Conservation (phyloP, 2,797 vertebrate genomes). For the Trachurus trachurus region DNA sequence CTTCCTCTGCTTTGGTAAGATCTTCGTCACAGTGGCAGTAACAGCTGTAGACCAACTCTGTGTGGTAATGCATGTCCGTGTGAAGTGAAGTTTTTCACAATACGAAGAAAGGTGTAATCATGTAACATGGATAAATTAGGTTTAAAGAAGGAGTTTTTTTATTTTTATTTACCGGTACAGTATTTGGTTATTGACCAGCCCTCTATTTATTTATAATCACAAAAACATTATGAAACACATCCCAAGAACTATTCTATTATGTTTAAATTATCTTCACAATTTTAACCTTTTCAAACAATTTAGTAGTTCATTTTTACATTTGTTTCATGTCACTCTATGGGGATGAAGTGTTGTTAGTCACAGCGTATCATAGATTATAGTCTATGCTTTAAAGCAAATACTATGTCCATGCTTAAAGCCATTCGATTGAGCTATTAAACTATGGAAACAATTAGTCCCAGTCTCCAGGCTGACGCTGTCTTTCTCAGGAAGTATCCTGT, state of each 20-base stretch:
- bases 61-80: background rate
- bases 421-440: too few species aligned
- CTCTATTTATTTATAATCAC: background rate
- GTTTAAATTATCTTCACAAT: background rate
- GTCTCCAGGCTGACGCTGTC: background rate
- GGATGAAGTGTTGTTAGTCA: background rate
- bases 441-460: background rate
- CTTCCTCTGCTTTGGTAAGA: slow-evolving; percentile 29
- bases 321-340: background rate
- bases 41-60: background rate
- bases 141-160: background rate
- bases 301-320: background rate
- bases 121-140: background rate
- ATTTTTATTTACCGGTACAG: background rate
- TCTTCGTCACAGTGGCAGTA: background rate
- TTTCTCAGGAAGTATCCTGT: background rate
- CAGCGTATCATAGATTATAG: background rate
- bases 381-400: too few species aligned
- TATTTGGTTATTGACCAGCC: too few species aligned
- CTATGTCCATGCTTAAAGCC: too few species aligned
- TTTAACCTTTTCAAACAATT: background rate
- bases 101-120: background rate
- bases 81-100: background rate
- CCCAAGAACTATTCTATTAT: background rate
- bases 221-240: background rate